Conservation (phyloP, 2,113 vertebrate genomes). For the Barbus barbus region DNA sequence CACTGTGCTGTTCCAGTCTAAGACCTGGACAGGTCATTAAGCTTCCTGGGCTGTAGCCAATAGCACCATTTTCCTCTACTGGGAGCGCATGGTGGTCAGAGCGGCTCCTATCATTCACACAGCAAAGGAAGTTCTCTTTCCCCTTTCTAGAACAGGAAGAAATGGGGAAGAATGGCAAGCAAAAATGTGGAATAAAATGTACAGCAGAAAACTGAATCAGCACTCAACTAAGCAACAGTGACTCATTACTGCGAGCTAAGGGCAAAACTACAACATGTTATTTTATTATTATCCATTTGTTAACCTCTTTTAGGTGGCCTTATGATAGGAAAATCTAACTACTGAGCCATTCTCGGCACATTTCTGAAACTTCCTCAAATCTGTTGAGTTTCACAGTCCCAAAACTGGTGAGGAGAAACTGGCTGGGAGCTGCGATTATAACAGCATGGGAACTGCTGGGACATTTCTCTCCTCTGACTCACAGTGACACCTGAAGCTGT, state of each 20-base stretch:
- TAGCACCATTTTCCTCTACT: conserved; percentile 7
- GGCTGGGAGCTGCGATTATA: conserved; percentile 17
- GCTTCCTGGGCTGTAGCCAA: conserved; percentile 16
- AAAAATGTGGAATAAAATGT: background rate
- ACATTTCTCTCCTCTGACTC: conserved; percentile 25
- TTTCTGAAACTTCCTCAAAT: background rate
- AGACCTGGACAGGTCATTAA: conserved; percentile 20
- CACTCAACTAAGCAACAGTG: background rate
- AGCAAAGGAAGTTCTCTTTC: conserved; percentile 11
- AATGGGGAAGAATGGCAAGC: background rate
- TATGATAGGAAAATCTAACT: background rate
- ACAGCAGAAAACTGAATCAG: background rate
- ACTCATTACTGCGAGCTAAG: background rate
- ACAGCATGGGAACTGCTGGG: conserved; percentile 12
- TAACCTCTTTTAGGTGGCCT: background rate
- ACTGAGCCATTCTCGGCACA: background rate
- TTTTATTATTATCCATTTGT: background rate
- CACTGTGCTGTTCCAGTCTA: background rate
- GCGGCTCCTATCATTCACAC: background rate
- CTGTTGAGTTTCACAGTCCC: background rate
- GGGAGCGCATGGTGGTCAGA: background rate
- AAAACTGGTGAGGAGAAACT: background rate
- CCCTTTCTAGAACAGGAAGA: conserved; percentile 12
- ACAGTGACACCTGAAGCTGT: conserved; percentile 17
- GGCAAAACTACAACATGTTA: background rate